Evolutionary conservation across 2,797 vertebrate genomes (phyloP).

Genomic region (Halcyon smyrnensis): DNA sequence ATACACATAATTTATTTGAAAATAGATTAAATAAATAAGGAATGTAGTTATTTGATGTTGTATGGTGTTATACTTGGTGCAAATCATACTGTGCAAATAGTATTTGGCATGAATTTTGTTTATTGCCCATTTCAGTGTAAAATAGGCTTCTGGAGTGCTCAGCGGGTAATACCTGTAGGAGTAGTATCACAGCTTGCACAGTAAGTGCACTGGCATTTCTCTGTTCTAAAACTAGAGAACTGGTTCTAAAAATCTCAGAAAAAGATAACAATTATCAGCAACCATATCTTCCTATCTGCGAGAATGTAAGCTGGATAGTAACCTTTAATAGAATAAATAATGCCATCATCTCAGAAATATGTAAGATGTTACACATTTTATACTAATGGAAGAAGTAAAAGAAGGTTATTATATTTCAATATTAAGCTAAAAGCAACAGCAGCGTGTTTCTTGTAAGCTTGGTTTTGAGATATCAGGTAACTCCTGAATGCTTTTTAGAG

Average conservation of each 20-base stretch:
- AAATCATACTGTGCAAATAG: neutral
- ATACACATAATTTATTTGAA: neutral
- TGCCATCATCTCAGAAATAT: neutral
- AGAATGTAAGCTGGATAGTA: neutral
- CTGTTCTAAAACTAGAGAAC: neutral
- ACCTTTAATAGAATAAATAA: neutral
- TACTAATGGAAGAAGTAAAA: neutral
- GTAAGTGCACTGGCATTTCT: neutral
- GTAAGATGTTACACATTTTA: neutral
- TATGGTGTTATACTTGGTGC: neutral
- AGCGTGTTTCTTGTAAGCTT: neutral
- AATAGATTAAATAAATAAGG: neutral
- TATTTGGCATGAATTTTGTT: conserved; percentile 10
- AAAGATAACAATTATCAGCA: neutral
- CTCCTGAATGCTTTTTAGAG: conserved; percentile 8
- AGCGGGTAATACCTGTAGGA: neutral
- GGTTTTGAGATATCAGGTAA: conserved; percentile 5
- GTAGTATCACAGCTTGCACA: neutral
- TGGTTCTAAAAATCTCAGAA: neutral
- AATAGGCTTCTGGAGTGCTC: neutral
- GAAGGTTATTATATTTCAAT: neutral
- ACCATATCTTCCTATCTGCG: neutral
- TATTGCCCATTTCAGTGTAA: neutral
- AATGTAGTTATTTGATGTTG: neutral
- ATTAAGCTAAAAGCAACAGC: neutral